These are phyloP conservation scores for Cheilinus undulatus DNA, from an alignment of 2,113 vertebrate species.

Conservation along the genomic window DNA sequence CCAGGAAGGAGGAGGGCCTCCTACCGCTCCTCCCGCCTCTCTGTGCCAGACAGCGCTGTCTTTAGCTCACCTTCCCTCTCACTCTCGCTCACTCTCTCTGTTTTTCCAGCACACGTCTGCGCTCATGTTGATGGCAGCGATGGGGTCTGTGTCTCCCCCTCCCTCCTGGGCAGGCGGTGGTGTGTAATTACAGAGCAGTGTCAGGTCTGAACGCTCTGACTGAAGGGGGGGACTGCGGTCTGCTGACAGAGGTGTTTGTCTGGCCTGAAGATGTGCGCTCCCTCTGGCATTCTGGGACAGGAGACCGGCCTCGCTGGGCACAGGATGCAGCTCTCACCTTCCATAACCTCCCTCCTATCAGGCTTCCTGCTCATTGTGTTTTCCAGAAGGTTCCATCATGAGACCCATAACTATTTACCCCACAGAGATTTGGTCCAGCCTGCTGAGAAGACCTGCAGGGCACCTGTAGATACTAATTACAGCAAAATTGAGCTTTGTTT, in stretches of 20 bases:
- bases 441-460: conserved; percentile 50
- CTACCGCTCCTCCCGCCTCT: conserved; percentile 30
- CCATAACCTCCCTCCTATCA: conserved; percentile 31
- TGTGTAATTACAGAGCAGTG: conserved; percentile 72
- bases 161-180: conserved; percentile 28
- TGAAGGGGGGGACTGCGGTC: conserved; percentile 45
- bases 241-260: conserved; percentile 68
- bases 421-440: conserved; percentile 33
- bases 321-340: conserved; percentile 51
- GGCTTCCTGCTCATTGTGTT: conserved; percentile 46
- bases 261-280: conserved; percentile 39
- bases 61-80: conserved; percentile 67
- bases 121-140: conserved; percentile 61
- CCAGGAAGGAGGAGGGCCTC: conserved; percentile 74
- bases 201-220: conserved; percentile 38
- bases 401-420: conserved; percentile 30
- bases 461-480: conserved; percentile 55
- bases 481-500: conserved; percentile 60
- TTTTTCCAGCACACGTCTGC: conserved; percentile 57
- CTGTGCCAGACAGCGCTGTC: conserved; percentile 54
- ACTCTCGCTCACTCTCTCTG: conserved; percentile 44
- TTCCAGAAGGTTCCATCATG: conserved; percentile 48
- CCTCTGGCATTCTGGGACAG: conserved; percentile 38
- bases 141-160: conserved; percentile 24
- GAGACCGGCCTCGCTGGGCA: conserved; percentile 45